A percentile compares a stretch with the other conserved stretches of the same genome.
phyloP scores from a whole-genome alignment of 2,113 vertebrate species.

The Cyanoderma ruficeps region DNA sequence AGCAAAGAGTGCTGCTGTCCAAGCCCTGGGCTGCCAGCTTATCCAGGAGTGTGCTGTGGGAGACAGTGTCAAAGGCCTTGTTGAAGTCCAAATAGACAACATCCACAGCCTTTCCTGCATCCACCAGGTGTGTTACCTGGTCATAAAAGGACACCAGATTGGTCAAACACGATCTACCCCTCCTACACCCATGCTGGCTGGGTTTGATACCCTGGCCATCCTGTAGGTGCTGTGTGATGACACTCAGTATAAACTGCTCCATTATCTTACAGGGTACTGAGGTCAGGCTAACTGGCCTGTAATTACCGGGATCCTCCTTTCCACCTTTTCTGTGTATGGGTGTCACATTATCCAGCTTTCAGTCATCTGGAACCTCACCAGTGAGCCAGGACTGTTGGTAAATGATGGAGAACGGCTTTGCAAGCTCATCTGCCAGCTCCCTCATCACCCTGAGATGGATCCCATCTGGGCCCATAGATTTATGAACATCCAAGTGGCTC shows the following conservation, averaged over 20 bases:
- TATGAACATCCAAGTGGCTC: background rate
- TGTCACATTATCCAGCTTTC: background rate
- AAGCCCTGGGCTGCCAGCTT: background rate
- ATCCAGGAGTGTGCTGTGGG: background rate
- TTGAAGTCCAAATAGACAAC: background rate
- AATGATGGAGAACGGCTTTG: rapidly evolving
- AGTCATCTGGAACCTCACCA: no score
- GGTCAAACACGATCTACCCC: no score
- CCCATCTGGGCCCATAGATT: background rate
- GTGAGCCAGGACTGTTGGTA: background rate
- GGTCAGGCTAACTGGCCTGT: background rate
- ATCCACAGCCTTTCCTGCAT: background rate
- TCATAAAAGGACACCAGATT: no score
- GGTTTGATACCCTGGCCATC: background rate
- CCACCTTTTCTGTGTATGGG: background rate
- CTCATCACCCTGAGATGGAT: background rate
- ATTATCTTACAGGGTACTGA: rapidly evolving
- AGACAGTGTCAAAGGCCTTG: background rate
- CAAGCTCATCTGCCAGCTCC: background rate
- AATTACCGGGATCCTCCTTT: background rate
- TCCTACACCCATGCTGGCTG: no score
- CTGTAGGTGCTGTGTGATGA: background rate
- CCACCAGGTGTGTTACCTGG: background rate
- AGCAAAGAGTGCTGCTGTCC: background rate
- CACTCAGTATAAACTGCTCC: no score